A percentile compares a stretch with the other conserved stretches of the same genome.
These are phyloP conservation scores for Nephrotoma guestfalica DNA, from an alignment of 2,888 invertebrate genomes.

Conservation along the genomic window DNA sequence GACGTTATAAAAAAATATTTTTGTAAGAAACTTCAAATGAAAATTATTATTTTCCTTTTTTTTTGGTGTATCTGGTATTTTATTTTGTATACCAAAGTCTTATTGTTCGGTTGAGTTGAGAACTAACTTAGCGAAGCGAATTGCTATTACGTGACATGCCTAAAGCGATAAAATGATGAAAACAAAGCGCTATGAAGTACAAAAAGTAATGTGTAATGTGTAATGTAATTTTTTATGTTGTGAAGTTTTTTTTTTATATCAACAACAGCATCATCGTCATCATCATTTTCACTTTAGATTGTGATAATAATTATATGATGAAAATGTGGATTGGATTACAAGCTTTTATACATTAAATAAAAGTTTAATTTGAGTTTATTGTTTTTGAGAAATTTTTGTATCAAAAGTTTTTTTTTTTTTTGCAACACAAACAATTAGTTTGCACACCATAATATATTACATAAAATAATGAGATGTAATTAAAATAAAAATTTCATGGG, in stretches of 20 bases:
- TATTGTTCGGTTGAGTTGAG: not conserved
- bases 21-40: not conserved
- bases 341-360: not conserved
- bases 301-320: not conserved
- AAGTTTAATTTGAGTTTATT: not conserved
- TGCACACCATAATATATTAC: not conserved
- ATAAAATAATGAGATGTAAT: not conserved
- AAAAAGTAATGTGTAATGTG: not conserved
- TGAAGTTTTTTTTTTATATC: not conserved
- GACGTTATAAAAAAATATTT: not conserved
- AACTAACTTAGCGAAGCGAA: not conserved
- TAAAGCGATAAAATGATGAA: constrained; percentile 1
- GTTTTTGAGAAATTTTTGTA: not conserved
- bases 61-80: not conserved
- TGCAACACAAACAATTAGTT: not conserved
- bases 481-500: not conserved
- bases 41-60: not conserved
- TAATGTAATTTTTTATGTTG: not conserved
- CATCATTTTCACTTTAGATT: not conserved
- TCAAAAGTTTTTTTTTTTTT: not conserved
- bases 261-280: not conserved
- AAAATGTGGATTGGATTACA: not conserved
- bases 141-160: constrained; percentile 4
- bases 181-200: not conserved
- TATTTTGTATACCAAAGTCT: not conserved